Evolutionary conservation across 2,888 invertebrate species (phyloP).

Genomic region (Craniophora ligustri): DNA sequence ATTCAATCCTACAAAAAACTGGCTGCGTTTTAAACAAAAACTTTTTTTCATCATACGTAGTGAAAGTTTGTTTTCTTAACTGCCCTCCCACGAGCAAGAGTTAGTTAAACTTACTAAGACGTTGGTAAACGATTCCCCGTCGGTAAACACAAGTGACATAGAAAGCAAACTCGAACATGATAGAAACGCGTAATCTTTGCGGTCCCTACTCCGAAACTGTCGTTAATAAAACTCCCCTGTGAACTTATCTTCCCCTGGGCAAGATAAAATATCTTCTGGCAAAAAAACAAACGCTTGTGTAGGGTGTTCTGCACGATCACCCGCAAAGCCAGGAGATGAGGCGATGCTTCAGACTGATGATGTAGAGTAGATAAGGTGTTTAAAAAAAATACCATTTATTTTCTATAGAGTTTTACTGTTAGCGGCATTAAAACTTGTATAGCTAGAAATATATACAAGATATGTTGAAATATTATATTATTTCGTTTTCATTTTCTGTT

Average conservation of each 20-base stretch:
- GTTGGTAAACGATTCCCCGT: conserved; percentile 39
- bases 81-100: too few relatives aligned
- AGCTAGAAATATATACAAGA: too few relatives aligned
- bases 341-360: conserved; percentile 28
- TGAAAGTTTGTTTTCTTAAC: too few relatives aligned
- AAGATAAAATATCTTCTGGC: conserved; percentile 76
- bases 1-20: too few relatives aligned
- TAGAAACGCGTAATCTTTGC: conserved; percentile 74
- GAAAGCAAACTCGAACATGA: conserved; percentile 70
- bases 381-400: too few relatives aligned
- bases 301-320: conserved; percentile 65
- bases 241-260: conserved; percentile 75
- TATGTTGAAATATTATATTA: too few relatives aligned
- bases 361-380: conserved; percentile 40
- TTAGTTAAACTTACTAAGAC: conserved; percentile 31
- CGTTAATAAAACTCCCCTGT: conserved; percentile 80
- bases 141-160: conserved; percentile 65
- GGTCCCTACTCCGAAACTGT: conserved; percentile 73
- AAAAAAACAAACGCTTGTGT: conserved; percentile 65
- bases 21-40: too few relatives aligned
- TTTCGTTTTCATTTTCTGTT: too few relatives aligned
- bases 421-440: too few relatives aligned
- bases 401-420: neutral
- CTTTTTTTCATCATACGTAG: too few relatives aligned
- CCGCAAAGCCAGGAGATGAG: conserved; percentile 25